These are phyloP conservation scores for Sitophilus oryzae DNA, from an alignment of 1,140 invertebrate genomes.

Conservation along the genomic window DNA sequence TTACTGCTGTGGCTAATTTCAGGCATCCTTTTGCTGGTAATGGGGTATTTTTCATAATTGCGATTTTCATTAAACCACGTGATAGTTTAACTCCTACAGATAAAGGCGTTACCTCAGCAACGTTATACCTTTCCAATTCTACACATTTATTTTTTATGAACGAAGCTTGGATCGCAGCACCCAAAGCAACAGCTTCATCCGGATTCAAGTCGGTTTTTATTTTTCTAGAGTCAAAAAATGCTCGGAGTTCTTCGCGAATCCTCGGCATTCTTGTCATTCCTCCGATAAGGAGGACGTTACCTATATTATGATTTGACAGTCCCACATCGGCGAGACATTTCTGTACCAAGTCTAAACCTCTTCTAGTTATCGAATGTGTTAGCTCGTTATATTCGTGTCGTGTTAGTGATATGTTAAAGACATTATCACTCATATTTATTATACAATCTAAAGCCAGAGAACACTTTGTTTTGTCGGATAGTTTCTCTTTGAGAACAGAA, in stretches of 20 bases:
- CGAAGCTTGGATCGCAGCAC: constrained; percentile 25
- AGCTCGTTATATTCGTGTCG: too few species aligned
- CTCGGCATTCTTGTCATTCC: constrained; percentile 19
- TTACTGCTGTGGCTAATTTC: neutral
- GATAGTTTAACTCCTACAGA: constrained; percentile 3
- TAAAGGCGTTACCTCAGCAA: constrained; percentile 11
- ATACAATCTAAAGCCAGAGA: too few species aligned
- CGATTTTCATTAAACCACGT: constrained; percentile 4
- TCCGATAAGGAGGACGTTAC: constrained; percentile 14
- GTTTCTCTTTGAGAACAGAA: too few species aligned
- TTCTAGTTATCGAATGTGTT: constrained; percentile 34
- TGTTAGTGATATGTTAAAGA: too few species aligned
- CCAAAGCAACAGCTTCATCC: constrained; percentile 25
- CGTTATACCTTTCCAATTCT: neutral
- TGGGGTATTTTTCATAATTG: constrained; percentile 11
- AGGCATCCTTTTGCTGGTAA: neutral
- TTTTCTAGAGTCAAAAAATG: constrained; percentile 3
- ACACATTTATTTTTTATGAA: constrained; percentile 4
- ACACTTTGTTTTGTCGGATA: too few species aligned
- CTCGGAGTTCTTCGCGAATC: constrained; percentile 2
- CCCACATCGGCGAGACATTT: constrained; percentile 16
- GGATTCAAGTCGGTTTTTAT: constrained; percentile 16
- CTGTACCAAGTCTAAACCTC: constrained; percentile 14
- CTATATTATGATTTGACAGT: constrained; percentile 3
- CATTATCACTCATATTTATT: too few species aligned